phyloP scores from a whole-genome alignment of 2,888 invertebrate genomes.

The Amphimallon solstitiale region DNA sequence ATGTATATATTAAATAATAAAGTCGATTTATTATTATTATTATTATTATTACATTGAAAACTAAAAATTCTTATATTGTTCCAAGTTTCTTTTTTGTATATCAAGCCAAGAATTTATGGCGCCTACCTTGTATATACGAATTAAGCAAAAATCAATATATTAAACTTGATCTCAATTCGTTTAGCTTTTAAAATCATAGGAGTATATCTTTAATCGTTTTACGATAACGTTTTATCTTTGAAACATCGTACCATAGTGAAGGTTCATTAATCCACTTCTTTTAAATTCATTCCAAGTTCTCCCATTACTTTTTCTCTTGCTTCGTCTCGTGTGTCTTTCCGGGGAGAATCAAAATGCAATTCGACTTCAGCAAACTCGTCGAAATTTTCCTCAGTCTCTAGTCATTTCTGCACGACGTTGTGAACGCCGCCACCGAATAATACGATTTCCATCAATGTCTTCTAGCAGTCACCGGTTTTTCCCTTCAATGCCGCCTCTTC shows the following conservation, averaged over 20 bases:
- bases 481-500: not conserved
- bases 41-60: too few species aligned
- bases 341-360: not conserved
- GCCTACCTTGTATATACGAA: too few species aligned
- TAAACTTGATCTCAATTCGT: too few species aligned
- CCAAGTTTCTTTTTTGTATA: too few species aligned
- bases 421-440: not conserved
- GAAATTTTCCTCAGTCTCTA: not conserved
- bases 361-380: not conserved
- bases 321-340: not conserved
- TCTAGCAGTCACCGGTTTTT: not conserved
- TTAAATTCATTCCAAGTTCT: not conserved
- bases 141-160: too few species aligned
- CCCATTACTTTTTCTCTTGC: too few species aligned
- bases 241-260: not conserved
- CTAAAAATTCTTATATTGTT: too few species aligned
- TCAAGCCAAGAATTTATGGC: too few species aligned
- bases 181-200: too few species aligned
- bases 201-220: too few species aligned
- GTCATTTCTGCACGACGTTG: not conserved
- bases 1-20: too few species aligned
- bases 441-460: slow-evolving; percentile 1
- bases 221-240: not conserved
- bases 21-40: too few species aligned
- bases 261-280: slow-evolving; percentile 20